These are phyloP conservation scores for Tipula confusa DNA, from an alignment of 2,888 invertebrate genomes.

Conservation along the genomic window DNA sequence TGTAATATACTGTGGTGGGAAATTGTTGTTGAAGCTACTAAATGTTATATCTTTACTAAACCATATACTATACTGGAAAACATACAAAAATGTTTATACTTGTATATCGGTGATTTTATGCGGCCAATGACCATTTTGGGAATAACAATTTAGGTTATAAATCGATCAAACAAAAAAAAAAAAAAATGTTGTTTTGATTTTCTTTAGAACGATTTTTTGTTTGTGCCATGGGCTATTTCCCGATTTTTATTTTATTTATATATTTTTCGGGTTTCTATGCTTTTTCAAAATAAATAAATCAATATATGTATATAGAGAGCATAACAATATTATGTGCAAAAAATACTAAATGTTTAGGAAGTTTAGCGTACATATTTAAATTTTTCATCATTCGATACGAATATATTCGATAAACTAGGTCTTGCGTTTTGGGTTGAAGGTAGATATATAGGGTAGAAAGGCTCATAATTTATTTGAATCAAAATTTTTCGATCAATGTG, in stretches of 20 bases:
- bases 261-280: background rate
- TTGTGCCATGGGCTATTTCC: background rate
- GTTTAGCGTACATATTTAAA: background rate
- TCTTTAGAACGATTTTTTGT: background rate
- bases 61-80: background rate
- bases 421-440: no score
- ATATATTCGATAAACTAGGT: background rate
- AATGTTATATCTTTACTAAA: background rate
- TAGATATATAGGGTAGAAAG: no score
- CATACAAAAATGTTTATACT: background rate
- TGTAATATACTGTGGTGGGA: background rate
- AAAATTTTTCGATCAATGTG: background rate
- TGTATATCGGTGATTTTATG: no score
- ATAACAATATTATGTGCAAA: background rate
- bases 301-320: background rate
- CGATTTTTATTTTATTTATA: background rate
- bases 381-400: background rate
- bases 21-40: background rate
- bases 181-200: background rate
- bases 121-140: background rate
- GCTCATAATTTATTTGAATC: background rate
- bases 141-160: background rate
- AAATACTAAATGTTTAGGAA: background rate
- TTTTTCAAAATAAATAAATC: background rate
- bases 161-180: constrained; percentile 1